Base-by-base conservation (phyloP, 2,888 invertebrate species). In the Cosmia trapezina region DNA sequence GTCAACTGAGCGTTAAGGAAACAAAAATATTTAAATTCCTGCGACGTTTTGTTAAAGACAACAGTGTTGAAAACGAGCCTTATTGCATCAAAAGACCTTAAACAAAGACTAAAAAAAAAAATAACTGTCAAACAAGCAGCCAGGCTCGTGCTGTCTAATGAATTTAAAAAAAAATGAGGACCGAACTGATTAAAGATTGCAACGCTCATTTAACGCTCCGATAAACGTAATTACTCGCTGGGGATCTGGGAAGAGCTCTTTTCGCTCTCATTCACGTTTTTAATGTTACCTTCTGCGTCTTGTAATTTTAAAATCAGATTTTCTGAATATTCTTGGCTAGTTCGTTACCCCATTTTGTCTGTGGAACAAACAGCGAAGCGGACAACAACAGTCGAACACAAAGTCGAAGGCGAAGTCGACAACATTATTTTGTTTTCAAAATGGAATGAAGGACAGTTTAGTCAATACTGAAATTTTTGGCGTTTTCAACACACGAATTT, bases 191-290 rank as follows among this genome's bases (percentile, higher is more conserved):
- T 94, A 94, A 91, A 94, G 92, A 93, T 94, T 93, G 94, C 93
- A 94, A 90, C 91, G 92, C 94, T 94, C 94, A 94, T 96, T 95
- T 95, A 92, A 91, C 94, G 95, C 92, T 93, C 90, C 93, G 93
- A 94, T 95, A 94, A 93, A 95, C 94, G 89, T 92, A 95, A 95
- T 95, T 94, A 94, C 91, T 90, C 88, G 87, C 84, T 84, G 78
- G 85, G 89, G 89, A 88, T 90, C 89, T 89, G 89, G 87, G 90
- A 89, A 90, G 90, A 89, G 87, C 89, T 87, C 85, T 90, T 88
- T 89, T 82, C 88, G 86, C 88, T 91, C 88, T 86, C 88, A 86
- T 91, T 88, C 86, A 71, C 79, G 75, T 87, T 89, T 91, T 89
- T 89, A 89, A 89, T 88, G 83, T 83, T 84, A 86, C 83, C 89